Evolutionary conservation across 1,140 invertebrate species (phyloP), one percentile per base, ranked within the genome.

Genomic region (Pogonomyrmex californicus): DNA sequence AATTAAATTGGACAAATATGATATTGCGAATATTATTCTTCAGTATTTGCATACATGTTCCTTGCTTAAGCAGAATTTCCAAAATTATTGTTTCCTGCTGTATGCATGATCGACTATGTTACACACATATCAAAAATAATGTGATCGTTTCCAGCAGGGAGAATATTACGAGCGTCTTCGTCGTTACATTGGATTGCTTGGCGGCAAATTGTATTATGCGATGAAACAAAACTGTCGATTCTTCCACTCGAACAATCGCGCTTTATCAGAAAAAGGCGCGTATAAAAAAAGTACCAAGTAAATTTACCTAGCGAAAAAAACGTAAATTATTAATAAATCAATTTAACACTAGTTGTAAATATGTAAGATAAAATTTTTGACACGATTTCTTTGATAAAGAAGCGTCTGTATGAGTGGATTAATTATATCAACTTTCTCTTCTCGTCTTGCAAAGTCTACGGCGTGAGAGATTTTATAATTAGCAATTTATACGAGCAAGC

Each of bases 101-200:
- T 33, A 63, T 44, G 23, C 73, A 33, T 65, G 36, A 47, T n/a
- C 14, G 58, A 77, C 73, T 65, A 41, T 85, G 36, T 85, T 77
- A 77, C 58, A 38, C 44, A 47, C 41, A n/a, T 85, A 66, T 76
- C 47, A 78, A 62, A 23, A 0, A 23, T 23, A 23, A 71, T 6
- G 65, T 36, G 23, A 12, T n/a, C 7, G 51, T 41, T 82, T 82
- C 62, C 36, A 78, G 23, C 17, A 3, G 23, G 1, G 33, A 78
- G n/a, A 47, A 63, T 85, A 54, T 77, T 85, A 82, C 66, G 41
- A 60, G 66, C 79, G 30, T 12, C 54, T 73, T 73, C 33, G 71
- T 7, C 51, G 33, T 73, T 58, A 9, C 56, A 58, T 58, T 5
- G 56, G 17, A 58, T 58, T 58, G 56, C 23, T 23, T 23, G 23